Base-by-base conservation (phyloP, 2,888 invertebrate species). In the Eilema sororculum region DNA sequence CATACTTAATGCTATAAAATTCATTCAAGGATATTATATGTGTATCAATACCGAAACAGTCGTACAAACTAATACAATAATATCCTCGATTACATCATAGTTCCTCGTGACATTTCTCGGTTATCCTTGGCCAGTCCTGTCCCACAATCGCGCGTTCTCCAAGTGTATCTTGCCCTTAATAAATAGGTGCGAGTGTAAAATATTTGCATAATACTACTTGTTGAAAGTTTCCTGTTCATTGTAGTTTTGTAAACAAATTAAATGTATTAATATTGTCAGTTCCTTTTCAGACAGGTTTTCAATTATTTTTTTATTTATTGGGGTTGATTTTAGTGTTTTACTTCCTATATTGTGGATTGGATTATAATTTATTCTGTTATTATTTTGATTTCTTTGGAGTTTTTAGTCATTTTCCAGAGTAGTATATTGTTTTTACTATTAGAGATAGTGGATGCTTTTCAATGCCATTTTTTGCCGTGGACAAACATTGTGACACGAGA, bases 31-130 rank as follows among this genome's bases (percentile, higher is more conserved):
- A n/a, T n/a, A n/a, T n/a, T n/a, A n/a, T n/a, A n/a, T n/a, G 41
- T 46, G 25, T 41, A 10, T 25, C 41, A 25, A 46, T 10, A 63
- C 37, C 22, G 16, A 24, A 16, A 22, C 37, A 24, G 2, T 22
- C 13, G 61, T 10, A 6, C 24, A 13, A 12, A 33, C 33, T 0
- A 46, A 20, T 46, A 46, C 37, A 37, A 46, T 60, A 60, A n/a
- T n/a, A n/a, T 33, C 22, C 33, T 33, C 60, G 25, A 20, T 24
- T 41, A 63, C 25, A 41, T 63, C 63, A 46, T 12, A n/a, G 63
- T 63, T 62, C 62, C 41, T 46, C 41, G 28, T 64, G 46, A 52
- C 63, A 46, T 64, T 64, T 28, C 25, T 46, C 20, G n/a, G 28
- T 46, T 64, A 52, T 64, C 63, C 63, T 64, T 64, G 63, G 28